Evolutionary conservation across 2,113 vertebrate species (phyloP).

Genomic region (Sterna hirundo): DNA sequence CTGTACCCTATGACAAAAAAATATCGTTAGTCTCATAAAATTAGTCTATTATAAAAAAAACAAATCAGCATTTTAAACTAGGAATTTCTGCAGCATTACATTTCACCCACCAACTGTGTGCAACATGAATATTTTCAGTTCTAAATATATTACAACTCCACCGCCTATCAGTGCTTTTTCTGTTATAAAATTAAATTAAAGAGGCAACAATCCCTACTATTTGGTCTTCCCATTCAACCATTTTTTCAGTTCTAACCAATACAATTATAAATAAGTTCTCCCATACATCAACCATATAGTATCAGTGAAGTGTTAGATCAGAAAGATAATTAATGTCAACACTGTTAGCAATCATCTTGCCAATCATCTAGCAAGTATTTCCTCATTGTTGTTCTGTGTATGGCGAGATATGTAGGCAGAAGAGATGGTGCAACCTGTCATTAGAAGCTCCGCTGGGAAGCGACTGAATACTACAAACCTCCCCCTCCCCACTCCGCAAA

Average conservation of each 20-base stretch:
- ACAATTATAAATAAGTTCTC: neutral
- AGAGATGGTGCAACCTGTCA: neutral
- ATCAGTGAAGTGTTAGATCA: neutral
- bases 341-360: neutral
- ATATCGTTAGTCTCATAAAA: neutral
- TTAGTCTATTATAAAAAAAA: neutral
- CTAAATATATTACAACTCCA: neutral
- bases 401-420: neutral
- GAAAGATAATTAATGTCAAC: neutral
- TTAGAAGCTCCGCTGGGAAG: neutral
- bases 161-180: neutral
- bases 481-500: neutral
- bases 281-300: neutral
- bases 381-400: neutral
- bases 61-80: neutral
- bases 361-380: conserved; percentile 21
- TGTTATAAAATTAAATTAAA: neutral
- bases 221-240: neutral
- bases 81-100: neutral
- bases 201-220: neutral
- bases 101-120: neutral
- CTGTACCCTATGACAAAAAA: neutral
- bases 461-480: neutral
- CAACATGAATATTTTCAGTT: neutral
- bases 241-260: neutral